Evolutionary conservation across 2,797 vertebrate genomes (phyloP).

Genomic region (Amphiprion clarkii): DNA sequence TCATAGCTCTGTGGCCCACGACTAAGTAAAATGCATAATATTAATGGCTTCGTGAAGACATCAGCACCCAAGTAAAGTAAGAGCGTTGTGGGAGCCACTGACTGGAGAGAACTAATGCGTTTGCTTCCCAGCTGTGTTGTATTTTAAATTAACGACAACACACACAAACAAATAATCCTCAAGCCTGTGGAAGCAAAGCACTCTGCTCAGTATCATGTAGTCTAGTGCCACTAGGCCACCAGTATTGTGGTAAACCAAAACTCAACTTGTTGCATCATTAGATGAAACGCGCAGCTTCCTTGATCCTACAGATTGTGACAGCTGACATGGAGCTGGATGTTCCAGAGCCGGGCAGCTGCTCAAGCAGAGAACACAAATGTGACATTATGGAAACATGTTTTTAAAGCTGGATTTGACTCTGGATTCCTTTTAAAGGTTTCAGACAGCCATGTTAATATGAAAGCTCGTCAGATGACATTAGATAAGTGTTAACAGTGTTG

Average conservation of each 20-base stretch:
- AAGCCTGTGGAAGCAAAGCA: constrained; percentile 34
- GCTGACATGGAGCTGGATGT: constrained; percentile 56
- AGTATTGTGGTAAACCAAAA: constrained; percentile 30
- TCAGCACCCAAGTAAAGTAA: constrained; percentile 16
- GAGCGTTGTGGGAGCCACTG: constrained; percentile 26
- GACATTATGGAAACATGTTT: constrained; percentile 49
- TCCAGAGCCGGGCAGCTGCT: constrained; percentile 46
- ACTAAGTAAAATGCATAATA: constrained; percentile 31
- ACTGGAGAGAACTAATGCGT: constrained; percentile 27
- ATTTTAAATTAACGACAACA: constrained; percentile 21
- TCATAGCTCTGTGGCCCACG: constrained; percentile 25
- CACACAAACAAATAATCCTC: constrained; percentile 42
- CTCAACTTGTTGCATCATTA: constrained; percentile 62
- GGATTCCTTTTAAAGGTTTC: constrained; percentile 40
- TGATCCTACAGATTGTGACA: constrained; percentile 73
- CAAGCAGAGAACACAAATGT: constrained; percentile 52
- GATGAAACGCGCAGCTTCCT: constrained; percentile 4
- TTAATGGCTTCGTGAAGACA: constrained; percentile 29
- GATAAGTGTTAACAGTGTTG: constrained; percentile 8
- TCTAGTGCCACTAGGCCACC: constrained; percentile 5
- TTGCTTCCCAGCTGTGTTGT: constrained; percentile 25
- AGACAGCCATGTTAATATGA: constrained; percentile 28
- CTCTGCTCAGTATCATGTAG: constrained; percentile 26
- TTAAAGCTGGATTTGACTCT: constrained; percentile 44
- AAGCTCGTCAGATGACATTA: constrained; percentile 28